Evolutionary conservation across 2,797 vertebrate species (phyloP).

Genomic region (Argentina silus): DNA sequence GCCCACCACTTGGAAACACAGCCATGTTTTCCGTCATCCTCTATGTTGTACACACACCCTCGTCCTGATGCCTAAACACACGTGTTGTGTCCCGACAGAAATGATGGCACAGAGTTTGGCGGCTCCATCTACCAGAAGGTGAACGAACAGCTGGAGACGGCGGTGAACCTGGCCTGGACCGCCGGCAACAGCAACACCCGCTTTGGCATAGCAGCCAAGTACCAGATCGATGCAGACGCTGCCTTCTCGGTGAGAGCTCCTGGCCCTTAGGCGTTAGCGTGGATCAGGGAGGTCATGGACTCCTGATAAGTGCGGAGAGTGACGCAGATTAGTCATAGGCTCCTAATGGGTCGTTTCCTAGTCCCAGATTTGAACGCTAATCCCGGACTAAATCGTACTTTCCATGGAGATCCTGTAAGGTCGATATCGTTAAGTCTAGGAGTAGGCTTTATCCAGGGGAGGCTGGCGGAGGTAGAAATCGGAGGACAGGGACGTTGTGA

Average conservation of each 20-base stretch:
- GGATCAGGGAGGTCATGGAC: too few species aligned
- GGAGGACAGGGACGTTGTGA: too few species aligned
- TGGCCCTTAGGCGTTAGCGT: too few species aligned
- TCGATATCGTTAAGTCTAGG: too few species aligned
- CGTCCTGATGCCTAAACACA: background rate
- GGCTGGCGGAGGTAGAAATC: too few species aligned
- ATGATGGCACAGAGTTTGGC: conserved; percentile 96
- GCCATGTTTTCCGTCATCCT: background rate
- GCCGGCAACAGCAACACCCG: conserved; percentile 98
- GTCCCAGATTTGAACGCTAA: too few species aligned
- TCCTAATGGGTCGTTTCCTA: too few species aligned
- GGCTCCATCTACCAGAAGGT: conserved; percentile 99
- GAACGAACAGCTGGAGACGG: conserved; percentile 94
- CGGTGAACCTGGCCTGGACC: conserved; percentile 96
- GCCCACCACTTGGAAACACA: background rate
- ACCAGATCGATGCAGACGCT: conserved; percentile 93
- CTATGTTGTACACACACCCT: background rate
- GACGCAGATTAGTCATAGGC: too few species aligned
- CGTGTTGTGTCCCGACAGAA: conserved; percentile 72
- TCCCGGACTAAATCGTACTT: too few species aligned
- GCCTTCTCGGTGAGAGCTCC: conserved; percentile 89
- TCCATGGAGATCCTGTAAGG: too few species aligned
- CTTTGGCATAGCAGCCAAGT: conserved; percentile 97
- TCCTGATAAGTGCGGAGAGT: too few species aligned
- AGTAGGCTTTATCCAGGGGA: too few species aligned